Percentiles rank a stretch among this genome's conserved stretches.
Evolutionary conservation across 2,888 invertebrate genomes (phyloP).

Genomic region (Drosophila helvetica): DNA sequence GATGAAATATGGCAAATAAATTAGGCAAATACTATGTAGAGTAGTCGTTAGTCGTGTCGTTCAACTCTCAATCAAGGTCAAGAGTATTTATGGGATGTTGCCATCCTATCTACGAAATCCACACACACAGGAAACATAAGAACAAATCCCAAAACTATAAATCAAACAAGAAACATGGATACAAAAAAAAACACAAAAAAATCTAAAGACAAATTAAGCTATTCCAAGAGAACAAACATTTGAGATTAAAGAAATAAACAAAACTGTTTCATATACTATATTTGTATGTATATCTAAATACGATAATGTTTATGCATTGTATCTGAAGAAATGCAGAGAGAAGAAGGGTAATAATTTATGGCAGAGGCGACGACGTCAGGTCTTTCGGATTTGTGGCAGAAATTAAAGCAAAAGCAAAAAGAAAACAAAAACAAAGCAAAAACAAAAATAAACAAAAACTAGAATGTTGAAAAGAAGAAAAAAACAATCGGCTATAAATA

Average conservation of each 20-base stretch:
- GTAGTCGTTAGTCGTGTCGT: conserved; percentile 6
- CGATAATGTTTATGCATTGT: conserved; percentile 1
- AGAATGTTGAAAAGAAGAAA: conserved; percentile 11
- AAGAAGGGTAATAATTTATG: conserved; percentile 34
- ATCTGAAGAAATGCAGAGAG: conserved; percentile 15
- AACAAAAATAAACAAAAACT: conserved; percentile 15
- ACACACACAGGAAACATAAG: conserved; percentile 23
- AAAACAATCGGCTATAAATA: conserved; percentile 38
- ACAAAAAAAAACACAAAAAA: conserved; percentile 11
- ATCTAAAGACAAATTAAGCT: conserved; percentile 38
- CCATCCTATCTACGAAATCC: not conserved
- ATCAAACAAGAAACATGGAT: conserved; percentile 13
- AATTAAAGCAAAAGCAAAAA: conserved; percentile 16
- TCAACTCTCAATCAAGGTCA: conserved; percentile 29
- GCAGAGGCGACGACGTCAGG: conserved; percentile 37
- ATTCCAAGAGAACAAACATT: conserved; percentile 31
- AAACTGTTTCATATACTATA: conserved; percentile 10
- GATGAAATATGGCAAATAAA: conserved; percentile 31
- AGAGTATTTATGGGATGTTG: no score
- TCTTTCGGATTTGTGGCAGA: conserved; percentile 37
- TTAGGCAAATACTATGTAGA: conserved; percentile 12
- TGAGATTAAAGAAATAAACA: conserved; percentile 32
- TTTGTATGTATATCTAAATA: not conserved
- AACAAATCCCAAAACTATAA: conserved; percentile 36
- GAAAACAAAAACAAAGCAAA: conserved; percentile 37